Conservation (phyloP, 2,888 invertebrate species). For the Limnephilus marmoratus region DNA sequence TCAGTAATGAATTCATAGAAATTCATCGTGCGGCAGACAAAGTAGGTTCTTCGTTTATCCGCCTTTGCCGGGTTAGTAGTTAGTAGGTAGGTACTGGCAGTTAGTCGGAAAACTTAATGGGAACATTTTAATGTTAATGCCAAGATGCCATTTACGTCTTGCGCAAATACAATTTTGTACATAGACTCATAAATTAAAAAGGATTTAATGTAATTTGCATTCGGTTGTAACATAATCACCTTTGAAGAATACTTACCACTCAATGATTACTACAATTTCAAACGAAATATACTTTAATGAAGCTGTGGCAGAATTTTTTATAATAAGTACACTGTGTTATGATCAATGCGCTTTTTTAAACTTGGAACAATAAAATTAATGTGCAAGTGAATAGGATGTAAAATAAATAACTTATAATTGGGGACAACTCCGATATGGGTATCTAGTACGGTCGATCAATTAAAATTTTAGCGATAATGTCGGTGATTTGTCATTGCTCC, state of each 20-base stretch:
- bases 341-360: neutral
- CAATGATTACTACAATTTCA: neutral
- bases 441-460: too few species aligned
- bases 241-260: neutral
- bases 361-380: too few species aligned
- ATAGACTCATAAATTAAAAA: neutral
- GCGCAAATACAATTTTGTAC: neutral
- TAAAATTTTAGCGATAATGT: too few species aligned
- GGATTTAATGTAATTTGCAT: neutral
- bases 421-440: too few species aligned
- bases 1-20: neutral
- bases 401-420: too few species aligned
- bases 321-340: neutral
- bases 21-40: neutral
- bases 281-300: neutral
- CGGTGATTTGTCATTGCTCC: too few species aligned
- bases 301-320: neutral
- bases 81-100: neutral
- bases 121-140: slow-evolving; percentile 6
- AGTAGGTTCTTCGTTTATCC: neutral
- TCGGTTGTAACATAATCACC: neutral
- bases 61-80: neutral
- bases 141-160: slow-evolving; percentile 3
- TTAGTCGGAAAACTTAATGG: slow-evolving; percentile 8
- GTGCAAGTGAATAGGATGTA: too few species aligned